Percentiles rank a stretch among this genome's conserved stretches.
These are phyloP conservation scores for Linyphia triangularis DNA, from an alignment of 2,888 invertebrate genomes.

Conservation along the genomic window DNA sequence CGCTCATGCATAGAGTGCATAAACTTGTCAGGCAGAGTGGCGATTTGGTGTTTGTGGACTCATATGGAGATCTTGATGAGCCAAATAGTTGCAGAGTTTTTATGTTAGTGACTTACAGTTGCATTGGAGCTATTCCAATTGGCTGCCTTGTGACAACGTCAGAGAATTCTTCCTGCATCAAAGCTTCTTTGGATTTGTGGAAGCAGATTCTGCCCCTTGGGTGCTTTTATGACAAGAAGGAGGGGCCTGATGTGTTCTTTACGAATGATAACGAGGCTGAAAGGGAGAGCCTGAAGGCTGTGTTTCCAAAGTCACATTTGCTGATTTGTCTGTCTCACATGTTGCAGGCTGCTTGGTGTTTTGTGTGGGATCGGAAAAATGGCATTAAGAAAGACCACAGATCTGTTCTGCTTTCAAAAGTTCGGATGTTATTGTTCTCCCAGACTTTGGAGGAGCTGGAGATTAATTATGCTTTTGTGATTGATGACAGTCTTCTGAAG, in stretches of 20 bases:
- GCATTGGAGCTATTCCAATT: slow-evolving; percentile 48
- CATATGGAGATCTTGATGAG: slow-evolving; percentile 69
- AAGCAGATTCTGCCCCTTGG: slow-evolving; percentile 61
- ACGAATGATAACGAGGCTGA: slow-evolving; percentile 64
- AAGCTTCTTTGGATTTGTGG: slow-evolving; percentile 68
- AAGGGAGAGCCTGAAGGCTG: slow-evolving; percentile 29
- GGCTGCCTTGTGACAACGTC: slow-evolving; percentile 63
- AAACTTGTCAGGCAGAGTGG: slow-evolving; percentile 62
- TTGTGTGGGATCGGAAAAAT: slow-evolving; percentile 65
- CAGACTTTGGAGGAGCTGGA: slow-evolving; percentile 68
- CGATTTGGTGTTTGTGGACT: slow-evolving; percentile 63
- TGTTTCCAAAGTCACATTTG: slow-evolving; percentile 61
- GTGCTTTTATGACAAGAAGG: slow-evolving; percentile 56
- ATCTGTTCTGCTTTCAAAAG: slow-evolving; percentile 55
- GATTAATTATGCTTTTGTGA: slow-evolving; percentile 62
- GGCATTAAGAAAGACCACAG: slow-evolving; percentile 66
- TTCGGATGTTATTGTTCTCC: slow-evolving; percentile 61
- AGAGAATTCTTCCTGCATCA: slow-evolving; percentile 4
- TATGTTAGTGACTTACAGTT: slow-evolving; percentile 61
- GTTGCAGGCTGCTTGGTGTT: slow-evolving; percentile 60
- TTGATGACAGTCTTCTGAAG: slow-evolving; percentile 58
- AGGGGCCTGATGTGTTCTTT: slow-evolving; percentile 65
- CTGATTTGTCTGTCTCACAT: slow-evolving; percentile 64
- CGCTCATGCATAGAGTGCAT: slow-evolving; percentile 65
- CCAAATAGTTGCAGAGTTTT: slow-evolving; percentile 56